These are phyloP conservation scores for Laothoe populi DNA, from an alignment of 2,888 invertebrate genomes.

Conservation along the genomic window DNA sequence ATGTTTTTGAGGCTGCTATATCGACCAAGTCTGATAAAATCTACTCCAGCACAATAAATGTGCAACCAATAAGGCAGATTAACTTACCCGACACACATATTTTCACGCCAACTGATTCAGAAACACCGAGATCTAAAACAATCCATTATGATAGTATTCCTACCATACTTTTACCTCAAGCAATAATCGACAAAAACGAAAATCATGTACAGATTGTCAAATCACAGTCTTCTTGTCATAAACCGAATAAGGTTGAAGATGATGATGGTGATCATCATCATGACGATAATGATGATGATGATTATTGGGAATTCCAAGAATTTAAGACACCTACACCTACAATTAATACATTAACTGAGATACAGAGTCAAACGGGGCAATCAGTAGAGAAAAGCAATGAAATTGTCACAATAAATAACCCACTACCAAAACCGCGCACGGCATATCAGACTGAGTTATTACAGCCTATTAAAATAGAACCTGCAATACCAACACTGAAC, in stretches of 20 bases:
- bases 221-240: conserved; percentile 35
- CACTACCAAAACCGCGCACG: conserved; percentile 43
- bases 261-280: too few relatives aligned
- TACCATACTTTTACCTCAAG: conserved; percentile 60
- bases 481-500: conserved; percentile 72
- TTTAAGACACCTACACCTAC: conserved; percentile 59
- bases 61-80: conserved; percentile 77
- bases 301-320: conserved; percentile 78
- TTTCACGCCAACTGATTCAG: conserved; percentile 80
- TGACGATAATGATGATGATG: too few relatives aligned
- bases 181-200: conserved; percentile 43
- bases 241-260: conserved; percentile 42
- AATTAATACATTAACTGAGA: neutral
- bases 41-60: conserved; percentile 68
- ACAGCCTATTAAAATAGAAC: conserved; percentile 75
- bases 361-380: conserved; percentile 4
- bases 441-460: conserved; percentile 65
- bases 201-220: conserved; percentile 36
- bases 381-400: conserved; percentile 14
- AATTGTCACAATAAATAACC: conserved; percentile 5
- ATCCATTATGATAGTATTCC: conserved; percentile 72
- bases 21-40: conserved; percentile 65
- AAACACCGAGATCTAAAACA: conserved; percentile 80
- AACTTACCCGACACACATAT: conserved; percentile 81
- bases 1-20: conserved; percentile 63